A percentile compares a stretch with the other conserved stretches of the same genome.
phyloP scores from a whole-genome alignment of 2,113 vertebrate genomes.

The Tympanuchus pallidicinctus region DNA sequence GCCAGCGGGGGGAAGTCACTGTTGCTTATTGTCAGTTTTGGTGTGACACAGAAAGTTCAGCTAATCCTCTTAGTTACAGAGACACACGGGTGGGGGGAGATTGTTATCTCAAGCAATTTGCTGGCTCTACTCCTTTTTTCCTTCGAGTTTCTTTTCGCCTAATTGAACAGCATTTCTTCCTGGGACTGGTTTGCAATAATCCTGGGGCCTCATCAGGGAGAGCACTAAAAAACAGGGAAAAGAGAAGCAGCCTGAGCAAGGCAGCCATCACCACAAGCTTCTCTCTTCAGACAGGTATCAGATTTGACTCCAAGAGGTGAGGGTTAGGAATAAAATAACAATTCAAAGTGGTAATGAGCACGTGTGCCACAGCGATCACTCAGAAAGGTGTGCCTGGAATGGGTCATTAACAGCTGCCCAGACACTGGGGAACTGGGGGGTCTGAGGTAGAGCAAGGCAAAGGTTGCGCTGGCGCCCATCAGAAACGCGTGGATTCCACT shows the following conservation, averaged over 20 bases:
- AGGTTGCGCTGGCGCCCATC: conserved; percentile 3
- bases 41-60: conserved; percentile 76
- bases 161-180: conserved; percentile 77
- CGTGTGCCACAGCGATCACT: not conserved
- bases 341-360: not conserved
- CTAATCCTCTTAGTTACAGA: conserved; percentile 80
- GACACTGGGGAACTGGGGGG: not conserved
- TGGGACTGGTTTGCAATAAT: conserved; percentile 73
- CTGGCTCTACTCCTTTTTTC: conserved; percentile 71
- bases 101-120: conserved; percentile 77
- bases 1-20: conserved; percentile 70
- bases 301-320: not conserved
- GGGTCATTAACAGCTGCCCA: not conserved
- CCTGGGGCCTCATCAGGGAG: conserved; percentile 72
- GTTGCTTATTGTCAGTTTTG: conserved; percentile 77
- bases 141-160: conserved; percentile 76
- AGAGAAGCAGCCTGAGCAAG: not conserved
- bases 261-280: not conserved
- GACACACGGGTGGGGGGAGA: conserved; percentile 66
- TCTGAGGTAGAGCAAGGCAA: not conserved
- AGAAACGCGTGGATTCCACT: conserved; percentile 26
- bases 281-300: not conserved
- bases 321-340: not conserved
- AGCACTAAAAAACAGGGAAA: conserved; percentile 50
- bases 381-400: not conserved